phyloP scores from a whole-genome alignment of 2,113 vertebrate genomes.

The Elanoides forficatus region DNA sequence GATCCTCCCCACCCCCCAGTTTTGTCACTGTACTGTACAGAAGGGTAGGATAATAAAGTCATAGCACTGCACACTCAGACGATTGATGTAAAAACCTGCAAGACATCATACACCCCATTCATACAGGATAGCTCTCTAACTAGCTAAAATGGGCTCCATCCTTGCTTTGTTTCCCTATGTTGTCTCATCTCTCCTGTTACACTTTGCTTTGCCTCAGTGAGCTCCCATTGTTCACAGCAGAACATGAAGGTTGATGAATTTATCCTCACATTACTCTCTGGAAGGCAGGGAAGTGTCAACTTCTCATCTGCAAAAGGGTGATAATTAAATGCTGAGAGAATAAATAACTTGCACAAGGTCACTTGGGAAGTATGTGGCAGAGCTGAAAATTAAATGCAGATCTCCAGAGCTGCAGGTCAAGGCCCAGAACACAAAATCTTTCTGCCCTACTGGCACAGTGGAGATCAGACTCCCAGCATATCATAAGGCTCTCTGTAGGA shows the following conservation, averaged over 20 bases:
- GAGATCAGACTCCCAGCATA: neutral
- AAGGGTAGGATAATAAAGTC: neutral
- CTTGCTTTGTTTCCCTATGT: neutral
- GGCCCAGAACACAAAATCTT: slow-evolving; percentile 43
- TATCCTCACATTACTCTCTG: slow-evolving; percentile 67
- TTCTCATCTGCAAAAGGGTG: slow-evolving; percentile 69
- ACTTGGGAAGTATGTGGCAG: slow-evolving; percentile 66
- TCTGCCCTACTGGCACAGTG: neutral
- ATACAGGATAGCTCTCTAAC: neutral
- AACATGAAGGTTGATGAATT: slow-evolving; percentile 68
- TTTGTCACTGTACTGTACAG: neutral
- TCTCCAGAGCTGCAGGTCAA: slow-evolving; percentile 57
- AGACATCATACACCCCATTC: neutral
- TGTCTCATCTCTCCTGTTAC: slow-evolving; percentile 17
- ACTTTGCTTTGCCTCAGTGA: slow-evolving; percentile 46
- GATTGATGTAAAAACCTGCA: slow-evolving; percentile 16
- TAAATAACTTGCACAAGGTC: slow-evolving; percentile 67
- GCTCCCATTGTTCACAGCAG: slow-evolving; percentile 51
- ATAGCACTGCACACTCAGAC: neutral
- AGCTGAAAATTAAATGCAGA: slow-evolving; percentile 64
- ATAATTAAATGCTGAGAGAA: slow-evolving; percentile 69
- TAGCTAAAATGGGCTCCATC: neutral
- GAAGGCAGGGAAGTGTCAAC: slow-evolving; percentile 65
- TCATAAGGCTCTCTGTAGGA: neutral
- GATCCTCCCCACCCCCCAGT: neutral